A percentile compares a stretch with the other conserved stretches of the same genome.
Conservation (phyloP, 2,888 invertebrate species). For the Drosophila yooni region DNA sequence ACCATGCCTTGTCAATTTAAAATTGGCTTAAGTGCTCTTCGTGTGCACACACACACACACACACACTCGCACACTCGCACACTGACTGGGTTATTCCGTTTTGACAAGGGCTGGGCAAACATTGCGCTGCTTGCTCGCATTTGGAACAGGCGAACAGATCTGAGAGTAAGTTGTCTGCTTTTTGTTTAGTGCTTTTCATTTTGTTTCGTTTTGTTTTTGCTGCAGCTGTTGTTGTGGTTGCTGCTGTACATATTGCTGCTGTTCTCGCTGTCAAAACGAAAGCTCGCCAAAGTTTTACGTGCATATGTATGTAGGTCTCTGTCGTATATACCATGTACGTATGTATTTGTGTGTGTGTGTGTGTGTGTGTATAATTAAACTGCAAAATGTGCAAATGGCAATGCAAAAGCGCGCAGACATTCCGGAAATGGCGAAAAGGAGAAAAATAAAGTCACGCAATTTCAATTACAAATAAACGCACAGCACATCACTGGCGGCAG, state of each 20-base stretch:
- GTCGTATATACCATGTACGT: not conserved
- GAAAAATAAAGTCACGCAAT: constrained; percentile 79
- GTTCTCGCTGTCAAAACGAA: constrained; percentile 47
- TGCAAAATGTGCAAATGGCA: constrained; percentile 50
- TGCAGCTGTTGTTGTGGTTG: constrained; percentile 14
- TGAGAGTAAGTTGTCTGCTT: constrained; percentile 17
- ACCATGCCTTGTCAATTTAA: constrained; percentile 28
- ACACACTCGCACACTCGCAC: not conserved
- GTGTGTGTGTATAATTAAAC: constrained; percentile 23
- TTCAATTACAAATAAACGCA: constrained; percentile 73
- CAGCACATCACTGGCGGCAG: constrained; percentile 43
- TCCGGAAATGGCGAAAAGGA: constrained; percentile 59
- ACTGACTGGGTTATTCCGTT: constrained; percentile 2
- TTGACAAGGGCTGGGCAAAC: constrained; percentile 72
- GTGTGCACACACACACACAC: not conserved
- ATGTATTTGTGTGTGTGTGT: not conserved
- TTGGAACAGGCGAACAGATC: constrained; percentile 67
- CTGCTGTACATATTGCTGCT: not conserved
- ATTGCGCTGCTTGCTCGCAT: constrained; percentile 76
- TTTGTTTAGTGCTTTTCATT: constrained; percentile 23
- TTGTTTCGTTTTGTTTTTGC: constrained; percentile 18
- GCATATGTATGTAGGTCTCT: not conserved
- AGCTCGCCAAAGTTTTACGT: constrained; percentile 48
- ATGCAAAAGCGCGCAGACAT: constrained; percentile 34
- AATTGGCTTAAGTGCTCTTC: constrained; percentile 16